A percentile compares a stretch with the other conserved stretches of the same genome.
Conservation (phyloP, 2,797 vertebrate genomes). For the Onychomys torridus region DNA sequence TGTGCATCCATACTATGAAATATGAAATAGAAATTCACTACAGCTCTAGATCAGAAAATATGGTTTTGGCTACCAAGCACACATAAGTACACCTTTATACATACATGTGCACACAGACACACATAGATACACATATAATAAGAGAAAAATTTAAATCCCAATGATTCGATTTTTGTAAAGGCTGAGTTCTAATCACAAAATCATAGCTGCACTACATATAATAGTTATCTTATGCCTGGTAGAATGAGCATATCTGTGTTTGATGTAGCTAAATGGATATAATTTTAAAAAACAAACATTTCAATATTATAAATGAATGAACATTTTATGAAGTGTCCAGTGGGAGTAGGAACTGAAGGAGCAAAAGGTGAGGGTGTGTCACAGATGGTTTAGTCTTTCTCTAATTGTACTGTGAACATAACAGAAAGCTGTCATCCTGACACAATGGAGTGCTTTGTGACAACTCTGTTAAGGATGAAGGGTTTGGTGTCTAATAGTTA, state of each 20-base stretch:
- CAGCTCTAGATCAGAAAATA: background rate
- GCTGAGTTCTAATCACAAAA: slow-evolving; percentile 27
- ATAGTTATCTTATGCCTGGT: background rate
- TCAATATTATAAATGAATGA: background rate
- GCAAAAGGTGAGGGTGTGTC: background rate
- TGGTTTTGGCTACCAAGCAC: background rate
- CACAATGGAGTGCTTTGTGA: background rate
- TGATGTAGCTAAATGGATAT: background rate
- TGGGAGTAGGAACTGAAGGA: background rate
- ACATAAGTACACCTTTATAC: background rate
- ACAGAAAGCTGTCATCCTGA: background rate
- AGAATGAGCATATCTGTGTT: background rate
- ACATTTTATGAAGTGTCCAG: background rate
- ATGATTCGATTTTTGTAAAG: background rate
- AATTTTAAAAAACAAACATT: background rate
- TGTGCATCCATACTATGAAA: background rate
- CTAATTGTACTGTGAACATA: background rate
- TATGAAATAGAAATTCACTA: background rate
- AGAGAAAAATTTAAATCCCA: slow-evolving; percentile 13
- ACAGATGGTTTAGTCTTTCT: background rate
- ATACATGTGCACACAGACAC: background rate
- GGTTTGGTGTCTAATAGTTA: slow-evolving; percentile 23
- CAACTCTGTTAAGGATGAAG: slow-evolving; percentile 22
- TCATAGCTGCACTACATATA: background rate
- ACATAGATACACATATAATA: background rate